Percentiles rank a stretch among this genome's conserved stretches.
phyloP scores from a whole-genome alignment of 1,140 invertebrate genomes.

The Luehdorfia chinensis region DNA sequence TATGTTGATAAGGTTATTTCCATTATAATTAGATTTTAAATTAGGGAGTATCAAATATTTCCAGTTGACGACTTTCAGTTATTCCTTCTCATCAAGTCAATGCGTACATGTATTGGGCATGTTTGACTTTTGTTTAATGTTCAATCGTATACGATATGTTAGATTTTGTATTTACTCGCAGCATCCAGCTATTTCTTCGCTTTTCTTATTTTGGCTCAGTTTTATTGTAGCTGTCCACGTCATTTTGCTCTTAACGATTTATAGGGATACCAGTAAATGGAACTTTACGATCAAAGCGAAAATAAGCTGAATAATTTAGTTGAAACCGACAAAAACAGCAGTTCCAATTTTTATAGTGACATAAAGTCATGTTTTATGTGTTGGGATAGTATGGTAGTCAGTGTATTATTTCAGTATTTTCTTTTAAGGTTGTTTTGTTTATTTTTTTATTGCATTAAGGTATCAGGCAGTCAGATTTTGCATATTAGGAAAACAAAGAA shows the following conservation, averaged over 20 bases:
- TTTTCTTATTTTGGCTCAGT: not conserved
- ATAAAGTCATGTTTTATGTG: not conserved
- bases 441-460: not conserved
- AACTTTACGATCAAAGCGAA: not conserved
- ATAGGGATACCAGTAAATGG: not conserved
- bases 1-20: too few relatives aligned
- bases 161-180: not conserved
- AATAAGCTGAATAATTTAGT: not conserved
- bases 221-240: slow-evolving; percentile 1
- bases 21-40: too few relatives aligned
- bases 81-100: too few relatives aligned
- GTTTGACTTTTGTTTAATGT: too few relatives aligned
- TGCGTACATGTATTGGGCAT: too few relatives aligned
- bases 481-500: not conserved
- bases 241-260: not conserved
- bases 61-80: not conserved
- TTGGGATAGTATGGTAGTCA: not conserved
- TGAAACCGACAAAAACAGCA: too few relatives aligned
- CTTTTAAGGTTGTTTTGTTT: not conserved
- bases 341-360: too few relatives aligned
- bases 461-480: not conserved
- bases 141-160: not conserved
- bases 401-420: not conserved
- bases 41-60: too few relatives aligned
- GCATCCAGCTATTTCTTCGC: not conserved